phyloP scores from a whole-genome alignment of 2,113 vertebrate species.

The Sminthopsis crassicaudata region DNA sequence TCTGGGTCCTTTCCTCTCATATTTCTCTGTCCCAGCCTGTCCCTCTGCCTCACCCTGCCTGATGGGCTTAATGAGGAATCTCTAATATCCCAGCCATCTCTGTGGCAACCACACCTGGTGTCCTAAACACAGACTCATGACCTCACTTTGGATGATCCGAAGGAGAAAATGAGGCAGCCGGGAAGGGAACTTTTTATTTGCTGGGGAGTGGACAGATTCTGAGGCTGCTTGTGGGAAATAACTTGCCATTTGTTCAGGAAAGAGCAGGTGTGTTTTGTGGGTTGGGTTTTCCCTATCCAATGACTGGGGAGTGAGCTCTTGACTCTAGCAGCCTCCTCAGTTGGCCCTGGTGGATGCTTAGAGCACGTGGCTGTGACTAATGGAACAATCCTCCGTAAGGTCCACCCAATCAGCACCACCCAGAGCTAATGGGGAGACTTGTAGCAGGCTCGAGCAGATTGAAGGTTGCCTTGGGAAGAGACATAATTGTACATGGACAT shows the following conservation, averaged over 20 bases:
- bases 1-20: conserved; percentile 47
- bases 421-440: background rate
- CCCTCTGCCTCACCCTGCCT: conserved; percentile 50
- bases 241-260: fast-evolving
- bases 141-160: conserved; percentile 63
- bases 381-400: background rate
- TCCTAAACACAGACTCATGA: conserved; percentile 78
- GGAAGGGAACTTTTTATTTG: background rate
- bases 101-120: conserved; percentile 73
- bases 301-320: background rate
- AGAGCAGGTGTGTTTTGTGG: fast-evolving
- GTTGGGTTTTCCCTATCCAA: background rate
- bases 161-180: conserved; percentile 12
- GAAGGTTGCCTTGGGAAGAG: background rate
- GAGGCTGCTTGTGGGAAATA: conserved; percentile 4
- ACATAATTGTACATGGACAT: background rate
- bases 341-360: background rate
- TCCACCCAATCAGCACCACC: background rate
- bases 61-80: conserved; percentile 62
- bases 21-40: conserved; percentile 46
- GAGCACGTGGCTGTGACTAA: background rate
- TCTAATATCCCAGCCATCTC: conserved; percentile 69
- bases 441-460: background rate
- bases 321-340: background rate
- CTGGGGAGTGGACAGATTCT: conserved; percentile 48